phyloP scores from a whole-genome alignment of 2,888 invertebrate genomes.

The Cantharis rufa region DNA sequence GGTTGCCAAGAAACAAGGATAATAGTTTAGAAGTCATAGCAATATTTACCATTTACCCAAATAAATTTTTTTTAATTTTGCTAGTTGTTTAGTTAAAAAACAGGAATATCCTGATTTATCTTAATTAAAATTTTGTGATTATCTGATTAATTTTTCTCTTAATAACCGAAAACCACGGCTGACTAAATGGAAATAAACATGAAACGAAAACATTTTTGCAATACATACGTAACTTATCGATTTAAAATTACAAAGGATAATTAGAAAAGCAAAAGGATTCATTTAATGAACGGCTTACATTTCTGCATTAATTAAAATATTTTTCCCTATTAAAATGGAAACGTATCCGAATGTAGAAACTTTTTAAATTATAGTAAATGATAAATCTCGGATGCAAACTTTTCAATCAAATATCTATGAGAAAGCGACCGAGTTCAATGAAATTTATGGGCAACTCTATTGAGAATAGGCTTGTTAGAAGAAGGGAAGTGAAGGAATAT shows the following conservation, averaged over 20 bases:
- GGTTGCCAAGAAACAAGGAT: too few species aligned
- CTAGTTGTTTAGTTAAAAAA: too few species aligned
- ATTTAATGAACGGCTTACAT: not conserved
- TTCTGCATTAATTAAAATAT: not conserved
- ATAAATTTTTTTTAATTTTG: too few species aligned
- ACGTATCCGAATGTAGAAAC: not conserved
- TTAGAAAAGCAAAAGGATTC: not conserved
- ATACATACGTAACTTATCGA: not conserved
- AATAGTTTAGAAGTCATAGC: too few species aligned
- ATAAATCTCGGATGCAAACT: slow-evolving; percentile 14
- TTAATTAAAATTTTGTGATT: not conserved
- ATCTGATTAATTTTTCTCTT: not conserved
- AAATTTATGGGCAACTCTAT: slow-evolving; percentile 32
- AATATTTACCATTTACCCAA: too few species aligned
- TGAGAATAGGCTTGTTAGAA: slow-evolving; percentile 15
- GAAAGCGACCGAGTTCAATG: slow-evolving; percentile 24
- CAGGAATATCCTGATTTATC: too few species aligned
- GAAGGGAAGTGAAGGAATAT: slow-evolving; percentile 21
- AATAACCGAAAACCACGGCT: not conserved
- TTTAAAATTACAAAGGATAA: not conserved
- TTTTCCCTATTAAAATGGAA: not conserved
- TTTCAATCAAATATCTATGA: slow-evolving; percentile 30
- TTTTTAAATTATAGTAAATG: not conserved
- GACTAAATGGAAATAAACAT: not conserved
- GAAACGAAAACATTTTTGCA: not conserved